phyloP scores from a whole-genome alignment of 1,140 invertebrate species.

The Drosophila varians region DNA sequence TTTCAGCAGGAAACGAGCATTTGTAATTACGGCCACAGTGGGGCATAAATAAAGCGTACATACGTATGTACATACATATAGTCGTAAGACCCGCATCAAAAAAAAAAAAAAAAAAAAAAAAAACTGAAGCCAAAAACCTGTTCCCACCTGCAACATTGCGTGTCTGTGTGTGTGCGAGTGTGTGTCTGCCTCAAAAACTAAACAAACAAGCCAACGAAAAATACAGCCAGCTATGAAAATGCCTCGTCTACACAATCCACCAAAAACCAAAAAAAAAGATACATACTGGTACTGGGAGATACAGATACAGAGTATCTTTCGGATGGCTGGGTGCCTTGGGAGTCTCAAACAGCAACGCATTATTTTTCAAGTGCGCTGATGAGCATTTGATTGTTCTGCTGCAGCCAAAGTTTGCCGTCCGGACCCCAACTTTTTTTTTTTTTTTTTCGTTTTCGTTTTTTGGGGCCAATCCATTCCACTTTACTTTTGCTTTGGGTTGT shows the following conservation, averaged over 20 bases:
- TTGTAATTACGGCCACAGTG: slow-evolving; percentile 75
- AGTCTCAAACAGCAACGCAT: slow-evolving; percentile 66
- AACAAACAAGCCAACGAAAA: slow-evolving; percentile 78
- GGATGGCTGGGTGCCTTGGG: slow-evolving; percentile 15
- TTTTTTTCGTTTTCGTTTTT: too few species aligned
- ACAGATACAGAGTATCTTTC: slow-evolving; percentile 28
- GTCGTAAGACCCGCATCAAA: slow-evolving; percentile 67
- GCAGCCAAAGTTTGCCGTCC: slow-evolving; percentile 45
- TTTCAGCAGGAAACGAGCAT: slow-evolving; percentile 41
- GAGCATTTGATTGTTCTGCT: slow-evolving; percentile 71
- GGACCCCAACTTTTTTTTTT: slow-evolving; percentile 16
- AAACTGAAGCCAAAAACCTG: slow-evolving; percentile 57
- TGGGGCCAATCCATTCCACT: slow-evolving; percentile 45
- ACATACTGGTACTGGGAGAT: slow-evolving; percentile 31
- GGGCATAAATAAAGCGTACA: slow-evolving; percentile 73
- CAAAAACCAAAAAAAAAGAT: slow-evolving; percentile 38
- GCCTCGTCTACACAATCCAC: slow-evolving; percentile 47
- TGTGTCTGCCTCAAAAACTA: slow-evolving; percentile 71
- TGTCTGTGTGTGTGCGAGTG: slow-evolving; percentile 44
- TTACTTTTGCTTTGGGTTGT: slow-evolving; percentile 18
- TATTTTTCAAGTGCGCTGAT: slow-evolving; percentile 81
- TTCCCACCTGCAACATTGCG: slow-evolving; percentile 75
- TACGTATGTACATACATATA: background rate
- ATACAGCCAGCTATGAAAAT: slow-evolving; percentile 67
- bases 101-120: slow-evolving; percentile 6